Percentiles rank a stretch among this genome's conserved stretches.
Evolutionary conservation across 2,888 invertebrate species (phyloP).

Genomic region (Ceramica pisi): DNA sequence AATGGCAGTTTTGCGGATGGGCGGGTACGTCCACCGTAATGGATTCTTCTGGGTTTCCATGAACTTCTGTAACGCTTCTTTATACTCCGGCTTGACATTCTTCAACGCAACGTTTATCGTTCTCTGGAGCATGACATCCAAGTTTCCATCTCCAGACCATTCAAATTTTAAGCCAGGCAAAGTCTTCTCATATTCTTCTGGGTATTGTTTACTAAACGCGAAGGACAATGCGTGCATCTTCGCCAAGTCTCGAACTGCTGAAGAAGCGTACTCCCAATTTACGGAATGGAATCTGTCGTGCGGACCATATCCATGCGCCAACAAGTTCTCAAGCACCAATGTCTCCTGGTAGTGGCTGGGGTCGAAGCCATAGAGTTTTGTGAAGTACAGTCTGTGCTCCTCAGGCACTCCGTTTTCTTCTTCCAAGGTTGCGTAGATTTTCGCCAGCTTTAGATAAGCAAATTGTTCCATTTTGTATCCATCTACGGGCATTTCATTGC

Average conservation of each 20-base stretch:
- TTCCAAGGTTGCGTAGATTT: slow-evolving; percentile 56
- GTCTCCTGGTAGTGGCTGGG: slow-evolving; percentile 67
- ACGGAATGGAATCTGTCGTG: slow-evolving; percentile 71
- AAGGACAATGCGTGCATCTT: slow-evolving; percentile 78
- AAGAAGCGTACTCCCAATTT: slow-evolving; percentile 67
- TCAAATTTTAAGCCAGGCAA: not conserved
- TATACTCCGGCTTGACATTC: not conserved
- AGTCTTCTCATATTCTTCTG: slow-evolving; percentile 63
- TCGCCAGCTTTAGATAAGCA: slow-evolving; percentile 54
- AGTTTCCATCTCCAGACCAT: not conserved
- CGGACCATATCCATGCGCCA: slow-evolving; percentile 65
- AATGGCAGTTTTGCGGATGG: slow-evolving; percentile 25
- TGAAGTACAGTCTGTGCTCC: slow-evolving; percentile 64
- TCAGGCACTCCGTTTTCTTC: slow-evolving; percentile 48
- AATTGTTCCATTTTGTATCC: slow-evolving; percentile 56
- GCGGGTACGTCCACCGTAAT: accelerated
- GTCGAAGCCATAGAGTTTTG: slow-evolving; percentile 69
- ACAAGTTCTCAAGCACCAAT: slow-evolving; percentile 74
- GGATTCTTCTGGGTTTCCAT: not conserved
- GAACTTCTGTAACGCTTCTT: slow-evolving; percentile 20
- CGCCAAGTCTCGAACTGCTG: slow-evolving; percentile 70
- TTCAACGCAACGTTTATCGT: not conserved
- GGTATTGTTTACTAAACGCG: slow-evolving; percentile 69
- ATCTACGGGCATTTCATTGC: not conserved
- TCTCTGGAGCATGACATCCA: not conserved